phyloP scores from a whole-genome alignment of 2,888 invertebrate species.

The Hanleya hanleyi region DNA sequence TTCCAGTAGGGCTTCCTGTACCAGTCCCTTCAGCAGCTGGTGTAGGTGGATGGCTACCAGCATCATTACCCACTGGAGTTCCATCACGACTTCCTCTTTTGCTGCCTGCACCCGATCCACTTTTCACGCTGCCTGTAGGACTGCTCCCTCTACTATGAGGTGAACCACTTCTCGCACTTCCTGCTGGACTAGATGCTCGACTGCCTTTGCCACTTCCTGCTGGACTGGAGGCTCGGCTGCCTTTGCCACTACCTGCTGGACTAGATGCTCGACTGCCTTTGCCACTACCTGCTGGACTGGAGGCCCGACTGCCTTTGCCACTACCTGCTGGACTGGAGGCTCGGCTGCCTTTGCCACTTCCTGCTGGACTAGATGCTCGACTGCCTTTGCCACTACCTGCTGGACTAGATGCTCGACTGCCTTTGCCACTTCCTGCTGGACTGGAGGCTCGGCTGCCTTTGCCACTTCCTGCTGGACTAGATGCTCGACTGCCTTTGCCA shows the following conservation, averaged over 20 bases:
- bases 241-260: constrained; percentile 2
- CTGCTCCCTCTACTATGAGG: constrained; percentile 15
- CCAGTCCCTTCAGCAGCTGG: background rate
- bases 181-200: constrained; percentile 4
- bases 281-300: constrained; percentile 9
- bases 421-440: constrained; percentile 10
- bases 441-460: constrained; percentile 14
- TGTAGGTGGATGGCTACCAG: constrained; percentile 17
- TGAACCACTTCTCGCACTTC: constrained; percentile 26
- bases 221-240: constrained; percentile 24
- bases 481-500: background rate
- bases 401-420: constrained; percentile 23
- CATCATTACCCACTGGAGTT: constrained; percentile 22
- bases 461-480: background rate
- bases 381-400: constrained; percentile 22
- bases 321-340: background rate
- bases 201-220: constrained; percentile 25
- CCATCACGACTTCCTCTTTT: constrained; percentile 5
- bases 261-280: background rate
- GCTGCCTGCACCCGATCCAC: constrained; percentile 37
- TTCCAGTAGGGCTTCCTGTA: constrained; percentile 13
- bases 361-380: background rate
- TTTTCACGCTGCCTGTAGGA: constrained; percentile 25
- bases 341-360: background rate
- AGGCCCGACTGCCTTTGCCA: background rate